Base-by-base conservation (phyloP, 2,888 invertebrate species). In the Scrobipalpa costella region DNA sequence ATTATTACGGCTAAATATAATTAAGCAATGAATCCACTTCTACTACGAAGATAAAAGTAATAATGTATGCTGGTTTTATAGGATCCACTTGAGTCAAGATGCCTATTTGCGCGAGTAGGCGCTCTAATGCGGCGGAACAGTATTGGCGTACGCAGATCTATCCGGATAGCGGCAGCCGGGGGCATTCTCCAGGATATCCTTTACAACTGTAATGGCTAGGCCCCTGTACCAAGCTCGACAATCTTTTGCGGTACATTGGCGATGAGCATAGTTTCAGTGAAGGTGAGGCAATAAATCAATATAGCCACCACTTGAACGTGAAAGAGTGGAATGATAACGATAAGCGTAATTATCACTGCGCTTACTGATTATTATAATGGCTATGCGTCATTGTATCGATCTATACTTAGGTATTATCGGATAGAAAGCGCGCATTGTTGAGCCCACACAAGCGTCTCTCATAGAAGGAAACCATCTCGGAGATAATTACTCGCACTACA, bases 351-450 rank as follows among this genome's bases (percentile, higher is more conserved):
- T 78, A 76, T 75, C 78, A 74, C 74, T 72, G 75, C 74, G 72
- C 65, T 66, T 33, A 19, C 38, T 34, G 61, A 63, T 50, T 62
- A 66, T 66, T 63, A 64, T 67, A 52, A n/a, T n/a, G n/a, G n/a
- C n/a, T n/a, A 75, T 82, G 81, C 81, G 84, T 86, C 84, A 84
- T 75, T 74, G 66, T 67, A 66, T 69, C 69, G 67, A 73, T 75
- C 72, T 71, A 73, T 73, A 74, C 60, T 63, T 66, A 64, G 62
- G 66, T 62, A 63, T 67, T 65, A 67, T 61, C 63, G 61, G 52
- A 78, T 83, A 79, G 81, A 85, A 80, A 83, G 80, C 75, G 73
- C 68, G 78, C 74, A 81, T 84, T 83, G 83, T 84, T 75, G 64
- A 74, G 66, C 76, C 78, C 75, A 81, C 79, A 80, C 81, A 79